Conservation (phyloP, 2,797 vertebrate species). For the Betta splendens region DNA sequence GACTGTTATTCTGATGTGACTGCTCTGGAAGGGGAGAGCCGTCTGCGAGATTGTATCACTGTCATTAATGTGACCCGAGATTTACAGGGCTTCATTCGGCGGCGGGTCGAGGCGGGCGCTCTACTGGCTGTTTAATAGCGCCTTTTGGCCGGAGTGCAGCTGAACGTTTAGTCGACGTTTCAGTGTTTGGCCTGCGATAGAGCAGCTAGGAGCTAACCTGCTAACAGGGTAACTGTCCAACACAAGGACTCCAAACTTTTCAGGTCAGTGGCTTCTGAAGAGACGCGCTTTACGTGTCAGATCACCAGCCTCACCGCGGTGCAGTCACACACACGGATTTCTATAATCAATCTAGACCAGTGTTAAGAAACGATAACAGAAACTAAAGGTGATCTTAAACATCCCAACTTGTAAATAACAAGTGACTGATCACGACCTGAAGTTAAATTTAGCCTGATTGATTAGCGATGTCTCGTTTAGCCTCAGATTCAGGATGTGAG, state of each 20-base stretch:
- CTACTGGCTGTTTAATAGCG: slow-evolving; percentile 10
- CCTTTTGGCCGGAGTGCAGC: slow-evolving; percentile 36
- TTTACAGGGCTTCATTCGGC: slow-evolving; percentile 5
- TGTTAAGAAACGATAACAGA: slow-evolving; percentile 7
- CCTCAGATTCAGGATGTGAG: not conserved
- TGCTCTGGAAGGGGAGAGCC: slow-evolving; percentile 50
- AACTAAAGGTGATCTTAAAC: slow-evolving; percentile 6
- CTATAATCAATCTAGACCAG: not conserved
- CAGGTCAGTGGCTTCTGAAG: slow-evolving; percentile 36
- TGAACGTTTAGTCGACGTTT: slow-evolving; percentile 70
- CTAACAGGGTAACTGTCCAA: slow-evolving; percentile 62
- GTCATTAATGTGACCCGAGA: not conserved
- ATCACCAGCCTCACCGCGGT: not conserved
- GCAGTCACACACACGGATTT: not conserved
- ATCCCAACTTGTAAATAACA: slow-evolving; percentile 4
- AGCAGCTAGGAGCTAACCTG: slow-evolving; percentile 69
- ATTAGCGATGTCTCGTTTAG: not conserved
- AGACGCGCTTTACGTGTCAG: slow-evolving; percentile 1
- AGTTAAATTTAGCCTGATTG: not conserved
- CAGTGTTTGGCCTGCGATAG: slow-evolving; percentile 56
- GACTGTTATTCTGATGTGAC: slow-evolving; percentile 71
- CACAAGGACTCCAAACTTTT: slow-evolving; percentile 66
- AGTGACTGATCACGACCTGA: slow-evolving; percentile 6
- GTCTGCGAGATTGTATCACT: slow-evolving; percentile 42
- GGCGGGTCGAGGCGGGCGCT: slow-evolving; percentile 27